Evolutionary conservation across 2,888 invertebrate genomes (phyloP), one percentile per base, ranked within the genome.

Genomic region (Thymelicus sylvestris): DNA sequence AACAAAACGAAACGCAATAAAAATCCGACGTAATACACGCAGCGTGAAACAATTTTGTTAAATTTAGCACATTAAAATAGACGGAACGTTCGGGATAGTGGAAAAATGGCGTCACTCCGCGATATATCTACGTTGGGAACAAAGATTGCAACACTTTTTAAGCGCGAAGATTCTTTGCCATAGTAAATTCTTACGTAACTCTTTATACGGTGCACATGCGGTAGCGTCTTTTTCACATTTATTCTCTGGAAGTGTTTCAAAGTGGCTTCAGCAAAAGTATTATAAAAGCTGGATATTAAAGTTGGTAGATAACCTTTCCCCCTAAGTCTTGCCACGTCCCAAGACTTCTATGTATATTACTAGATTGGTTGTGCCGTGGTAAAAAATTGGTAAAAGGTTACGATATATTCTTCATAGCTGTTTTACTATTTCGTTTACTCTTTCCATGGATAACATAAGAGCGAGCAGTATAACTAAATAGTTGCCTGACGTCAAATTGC

Each of bases 81-180:
- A 65, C 55, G 70, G 61, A 52, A 41, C 60, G 63, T 4, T 57
- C 39, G 13, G 52, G 52, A 47, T 71, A 66, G 70, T 13, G 61
- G 47, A 61, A 66, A 60, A 65, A 59, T 59, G 66, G 48, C 7
- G 7, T 13, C 39, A 24, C 60, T 60, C 44, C 44, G 31, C 52
- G 10, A 61, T 66, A 66, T 38, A 61, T 71, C 52, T 13, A 38
- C 61, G 66, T 66, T 71, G 52, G 52, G 50, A 71, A 71, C 71
- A 66, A 66, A 71, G 66, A 66, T 71, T 71, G 71, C 66, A 61
- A 52, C 61, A 55, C 60, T 66, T 71, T 71, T 61, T 66, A 71
- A 66, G 55, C 41, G 65, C 31, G 63, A 71, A 71, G 61, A 66
- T 71, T 61, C 47, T 52, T 12, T 38, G 44, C 44, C 41, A 61